Base-by-base conservation (phyloP, 2,113 vertebrate genomes). In the Aspidoscelis tigris region DNA sequence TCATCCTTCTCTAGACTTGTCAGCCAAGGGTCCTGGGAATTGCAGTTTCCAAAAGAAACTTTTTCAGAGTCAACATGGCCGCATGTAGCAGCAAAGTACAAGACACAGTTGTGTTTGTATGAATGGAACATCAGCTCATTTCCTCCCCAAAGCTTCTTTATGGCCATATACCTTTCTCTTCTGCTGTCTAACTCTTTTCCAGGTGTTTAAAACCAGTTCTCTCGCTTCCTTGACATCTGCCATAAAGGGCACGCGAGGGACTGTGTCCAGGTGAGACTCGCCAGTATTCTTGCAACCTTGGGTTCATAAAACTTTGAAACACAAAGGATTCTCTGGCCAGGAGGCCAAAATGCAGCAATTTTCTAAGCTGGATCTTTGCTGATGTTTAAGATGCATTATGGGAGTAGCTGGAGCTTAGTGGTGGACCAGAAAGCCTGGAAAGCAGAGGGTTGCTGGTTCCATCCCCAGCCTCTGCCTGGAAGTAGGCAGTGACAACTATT, bases 191-290 rank as follows among this genome's bases (percentile, higher is more conserved):
- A 1, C 74, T 22, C 71, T 61, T 2, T 0, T 69, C 87, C 89
- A 95, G 95, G 82, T 92, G 69, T 78, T 90, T 33, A 95, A 94
- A 93, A 91, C 94, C 7, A 94, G 92, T 84, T 93, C 92, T 0
- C 61, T 94, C 88, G 84, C 92, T 85, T 90, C 92, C 7, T 0
- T 93, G 85, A 11, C 84, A 20, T 93, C 91, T 84, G 85, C 86
- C 78, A 84, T 84, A 33, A 87, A 47, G 33, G 77, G 80, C 58
- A 93, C 93, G 84, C 26, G 71, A 75, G 86, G 76, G 7, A 3
- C 87, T 84, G 58, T 90, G n/a, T 61, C 88, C n/a, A 90, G 93
- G 95, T 95, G 93, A 92, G 88, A 76, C 24, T 1, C 5, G 83
- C 2, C 7, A 43, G 16, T 10, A 83, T 78, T 43, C 12, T 66